Evolutionary conservation across 2,797 vertebrate species (phyloP).

Genomic region (Sciurus vulgaris): DNA sequence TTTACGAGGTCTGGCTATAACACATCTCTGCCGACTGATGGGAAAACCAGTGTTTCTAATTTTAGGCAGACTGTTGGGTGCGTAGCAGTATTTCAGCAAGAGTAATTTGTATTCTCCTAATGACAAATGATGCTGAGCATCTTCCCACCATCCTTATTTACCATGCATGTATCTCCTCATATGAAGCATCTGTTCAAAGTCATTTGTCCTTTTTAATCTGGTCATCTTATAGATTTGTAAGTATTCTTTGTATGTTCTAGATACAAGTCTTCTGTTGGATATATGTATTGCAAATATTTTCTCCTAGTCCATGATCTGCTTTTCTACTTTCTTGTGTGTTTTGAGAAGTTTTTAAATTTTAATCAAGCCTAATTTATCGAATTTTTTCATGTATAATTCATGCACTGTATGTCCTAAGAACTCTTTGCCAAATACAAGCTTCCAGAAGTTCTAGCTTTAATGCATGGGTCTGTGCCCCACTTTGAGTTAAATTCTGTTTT

Average conservation of each 20-base stretch:
- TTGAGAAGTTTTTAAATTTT: background rate
- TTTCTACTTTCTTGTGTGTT: background rate
- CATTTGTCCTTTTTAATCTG: background rate
- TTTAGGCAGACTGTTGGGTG: background rate
- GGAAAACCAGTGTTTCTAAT: background rate
- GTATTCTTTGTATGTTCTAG: background rate
- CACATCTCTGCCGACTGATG: too few relatives aligned
- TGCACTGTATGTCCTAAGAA: background rate
- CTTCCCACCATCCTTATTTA: background rate
- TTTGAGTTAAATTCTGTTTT: background rate
- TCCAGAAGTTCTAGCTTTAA: background rate
- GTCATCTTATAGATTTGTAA: background rate
- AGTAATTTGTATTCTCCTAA: background rate
- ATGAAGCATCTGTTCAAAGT: background rate
- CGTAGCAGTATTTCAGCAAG: rapidly evolving
- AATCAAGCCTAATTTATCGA: background rate
- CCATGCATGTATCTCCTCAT: rapidly evolving
- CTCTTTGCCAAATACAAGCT: background rate
- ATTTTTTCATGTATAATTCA: background rate
- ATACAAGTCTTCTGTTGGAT: background rate
- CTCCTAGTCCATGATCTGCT: background rate
- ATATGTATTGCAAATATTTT: rapidly evolving
- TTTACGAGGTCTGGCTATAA: too few relatives aligned
- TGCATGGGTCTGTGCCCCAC: rapidly evolving
- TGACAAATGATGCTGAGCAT: background rate